These are phyloP conservation scores for Mimas tiliae DNA, from an alignment of 2,888 invertebrate species.

Conservation along the genomic window DNA sequence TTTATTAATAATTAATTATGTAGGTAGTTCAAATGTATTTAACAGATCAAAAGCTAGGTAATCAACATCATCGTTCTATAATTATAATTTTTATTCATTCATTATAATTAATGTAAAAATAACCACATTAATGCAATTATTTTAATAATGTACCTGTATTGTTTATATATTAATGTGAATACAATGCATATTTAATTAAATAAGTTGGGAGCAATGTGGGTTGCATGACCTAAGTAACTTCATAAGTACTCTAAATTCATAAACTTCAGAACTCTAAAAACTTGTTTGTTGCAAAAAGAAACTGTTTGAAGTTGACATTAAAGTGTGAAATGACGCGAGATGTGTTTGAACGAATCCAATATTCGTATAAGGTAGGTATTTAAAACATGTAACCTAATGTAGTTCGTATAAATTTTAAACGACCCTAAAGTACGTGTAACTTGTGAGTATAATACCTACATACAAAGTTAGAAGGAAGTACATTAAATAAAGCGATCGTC, in stretches of 20 bases:
- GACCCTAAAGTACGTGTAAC: background rate
- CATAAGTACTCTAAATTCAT: too few relatives aligned
- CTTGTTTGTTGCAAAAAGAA: background rate
- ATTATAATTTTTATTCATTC: background rate
- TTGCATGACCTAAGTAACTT: background rate
- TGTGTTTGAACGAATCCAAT: background rate
- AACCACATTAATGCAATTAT: background rate
- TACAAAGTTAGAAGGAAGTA: slow-evolving; percentile 7
- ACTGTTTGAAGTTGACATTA: background rate
- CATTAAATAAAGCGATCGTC: background rate
- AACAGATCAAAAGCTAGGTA: too few relatives aligned
- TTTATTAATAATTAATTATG: too few relatives aligned
- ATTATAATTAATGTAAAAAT: background rate
- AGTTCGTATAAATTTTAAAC: background rate
- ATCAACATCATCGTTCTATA: too few relatives aligned
- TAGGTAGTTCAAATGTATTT: too few relatives aligned
- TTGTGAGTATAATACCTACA: background rate
- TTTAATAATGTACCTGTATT: background rate
- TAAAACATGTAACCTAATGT: background rate
- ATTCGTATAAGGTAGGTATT: too few relatives aligned
- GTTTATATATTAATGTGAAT: background rate
- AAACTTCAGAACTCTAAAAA: background rate
- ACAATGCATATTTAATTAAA: background rate
- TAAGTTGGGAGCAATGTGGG: background rate
- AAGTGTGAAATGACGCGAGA: background rate